phyloP scores from a whole-genome alignment of 1,140 invertebrate genomes.

The Drosophila arawakana region DNA sequence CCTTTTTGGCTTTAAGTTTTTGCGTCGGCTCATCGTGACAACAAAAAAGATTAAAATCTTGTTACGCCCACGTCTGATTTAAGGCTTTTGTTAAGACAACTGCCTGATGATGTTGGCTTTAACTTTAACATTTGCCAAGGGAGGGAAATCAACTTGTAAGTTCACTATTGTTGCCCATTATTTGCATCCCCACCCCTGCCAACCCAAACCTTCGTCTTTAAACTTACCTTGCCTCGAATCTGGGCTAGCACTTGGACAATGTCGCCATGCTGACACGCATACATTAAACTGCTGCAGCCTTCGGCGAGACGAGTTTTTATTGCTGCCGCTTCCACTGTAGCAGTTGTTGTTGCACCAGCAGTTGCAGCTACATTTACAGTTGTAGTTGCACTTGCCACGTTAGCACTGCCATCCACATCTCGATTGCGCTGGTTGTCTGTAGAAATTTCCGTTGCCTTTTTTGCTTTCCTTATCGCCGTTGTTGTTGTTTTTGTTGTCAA shows the following conservation, averaged over 20 bases:
- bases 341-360: slow-evolving; percentile 26
- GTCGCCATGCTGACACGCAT: slow-evolving; percentile 93
- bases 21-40: slow-evolving; percentile 74
- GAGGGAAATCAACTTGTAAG: slow-evolving; percentile 50
- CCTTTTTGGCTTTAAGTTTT: slow-evolving; percentile 60
- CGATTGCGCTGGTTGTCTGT: slow-evolving; percentile 19
- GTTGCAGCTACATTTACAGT: background rate
- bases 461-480: slow-evolving; percentile 2
- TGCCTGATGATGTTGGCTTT: slow-evolving; percentile 48
- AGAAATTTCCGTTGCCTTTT: background rate
- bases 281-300: slow-evolving; percentile 92
- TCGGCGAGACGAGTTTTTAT: slow-evolving; percentile 84
- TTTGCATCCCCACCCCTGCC: no score
- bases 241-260: slow-evolving; percentile 86
- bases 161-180: slow-evolving; percentile 30
- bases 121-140: background rate
- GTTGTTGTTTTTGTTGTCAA: slow-evolving; percentile 13
- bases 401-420: slow-evolving; percentile 48
- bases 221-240: slow-evolving; percentile 84
- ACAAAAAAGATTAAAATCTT: slow-evolving; percentile 77
- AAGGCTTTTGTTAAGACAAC: slow-evolving; percentile 49
- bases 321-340: background rate
- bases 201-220: slow-evolving; percentile 5
- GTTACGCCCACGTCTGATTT: slow-evolving; percentile 73
- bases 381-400: slow-evolving; percentile 20